These are phyloP conservation scores for Pavo muticus DNA, from an alignment of 2,113 vertebrate species.

Conservation along the genomic window DNA sequence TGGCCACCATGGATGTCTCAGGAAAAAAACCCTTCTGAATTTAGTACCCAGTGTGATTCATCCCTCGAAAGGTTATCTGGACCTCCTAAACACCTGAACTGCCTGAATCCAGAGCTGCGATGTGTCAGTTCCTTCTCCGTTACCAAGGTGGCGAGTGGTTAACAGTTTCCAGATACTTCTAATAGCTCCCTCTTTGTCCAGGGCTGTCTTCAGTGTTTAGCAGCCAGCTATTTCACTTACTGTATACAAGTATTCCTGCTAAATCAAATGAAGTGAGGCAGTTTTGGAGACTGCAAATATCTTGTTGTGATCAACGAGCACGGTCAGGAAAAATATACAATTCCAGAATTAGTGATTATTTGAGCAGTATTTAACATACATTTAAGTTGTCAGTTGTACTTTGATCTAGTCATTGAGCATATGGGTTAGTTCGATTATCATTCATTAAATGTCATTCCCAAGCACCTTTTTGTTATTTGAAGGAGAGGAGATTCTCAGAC, in stretches of 20 bases:
- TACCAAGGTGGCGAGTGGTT: not conserved
- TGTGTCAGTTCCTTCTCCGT: not conserved
- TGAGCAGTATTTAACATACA: not conserved
- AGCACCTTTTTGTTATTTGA: not conserved
- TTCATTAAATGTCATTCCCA: not conserved
- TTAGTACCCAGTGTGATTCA: not conserved
- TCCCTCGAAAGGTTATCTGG: not conserved
- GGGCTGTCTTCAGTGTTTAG: accelerated
- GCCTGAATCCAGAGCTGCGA: not conserved
- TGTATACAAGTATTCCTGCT: not conserved
- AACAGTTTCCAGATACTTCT: not conserved
- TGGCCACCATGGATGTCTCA: not conserved
- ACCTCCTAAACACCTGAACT: not conserved
- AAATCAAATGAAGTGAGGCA: not conserved
- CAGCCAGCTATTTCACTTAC: not conserved
- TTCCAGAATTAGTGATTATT: not conserved
- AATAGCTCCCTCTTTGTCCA: not conserved
- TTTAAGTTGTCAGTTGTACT: not conserved
- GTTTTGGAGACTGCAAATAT: not conserved
- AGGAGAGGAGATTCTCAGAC: not conserved
- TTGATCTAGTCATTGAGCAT: not conserved
- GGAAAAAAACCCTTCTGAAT: not conserved
- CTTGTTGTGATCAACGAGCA: not conserved
- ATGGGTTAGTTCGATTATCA: not conserved
- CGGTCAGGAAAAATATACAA: not conserved